phyloP scores from a whole-genome alignment of 2,888 invertebrate genomes.

The Hyposoter didymator region DNA sequence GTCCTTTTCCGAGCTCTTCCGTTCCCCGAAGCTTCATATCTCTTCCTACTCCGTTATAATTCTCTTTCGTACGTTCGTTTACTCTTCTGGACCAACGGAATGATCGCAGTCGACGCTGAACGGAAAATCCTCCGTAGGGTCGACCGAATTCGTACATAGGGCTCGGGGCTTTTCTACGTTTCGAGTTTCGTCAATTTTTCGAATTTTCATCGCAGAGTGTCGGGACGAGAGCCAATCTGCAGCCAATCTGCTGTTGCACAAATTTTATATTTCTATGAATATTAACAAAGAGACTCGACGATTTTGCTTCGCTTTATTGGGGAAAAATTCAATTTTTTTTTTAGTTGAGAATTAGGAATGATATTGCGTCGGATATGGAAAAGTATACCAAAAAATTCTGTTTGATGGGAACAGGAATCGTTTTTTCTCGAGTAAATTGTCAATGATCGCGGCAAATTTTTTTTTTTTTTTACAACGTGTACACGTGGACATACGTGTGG shows the following conservation, averaged over 20 bases:
- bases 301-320: not conserved
- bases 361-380: not conserved
- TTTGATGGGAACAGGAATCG: not conserved
- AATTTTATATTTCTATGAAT: not conserved
- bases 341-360: not conserved
- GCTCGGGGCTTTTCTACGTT: not conserved
- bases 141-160: not conserved
- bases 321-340: not conserved
- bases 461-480: not conserved
- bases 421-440: constrained; percentile 8
- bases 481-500: not conserved
- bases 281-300: not conserved
- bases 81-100: not conserved
- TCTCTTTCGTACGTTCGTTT: not conserved
- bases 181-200: not conserved
- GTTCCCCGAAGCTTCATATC: not conserved
- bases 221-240: not conserved
- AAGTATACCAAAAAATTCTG: not conserved
- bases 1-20: constrained; percentile 6
- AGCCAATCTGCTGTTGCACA: not conserved
- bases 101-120: constrained; percentile 46
- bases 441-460: not conserved
- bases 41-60: not conserved
- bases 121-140: constrained; percentile 40
- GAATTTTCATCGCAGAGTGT: not conserved